Percentiles rank a stretch among this genome's conserved stretches.
These are phyloP conservation scores for Vicugna pacos DNA, from an alignment of 2,113 vertebrate genomes.

Conservation along the genomic window DNA sequence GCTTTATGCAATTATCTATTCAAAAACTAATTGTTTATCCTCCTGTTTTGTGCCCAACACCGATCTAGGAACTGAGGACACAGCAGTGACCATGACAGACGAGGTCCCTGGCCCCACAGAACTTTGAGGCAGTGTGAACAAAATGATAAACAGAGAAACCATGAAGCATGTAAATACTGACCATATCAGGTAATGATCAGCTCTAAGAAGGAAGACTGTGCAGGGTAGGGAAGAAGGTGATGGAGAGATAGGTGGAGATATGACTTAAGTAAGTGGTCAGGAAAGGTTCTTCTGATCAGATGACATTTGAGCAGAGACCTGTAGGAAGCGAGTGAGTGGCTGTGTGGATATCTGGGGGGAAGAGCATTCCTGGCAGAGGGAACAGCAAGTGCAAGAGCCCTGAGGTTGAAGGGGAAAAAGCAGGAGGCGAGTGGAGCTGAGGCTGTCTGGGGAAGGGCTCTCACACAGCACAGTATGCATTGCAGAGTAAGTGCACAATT, in stretches of 20 bases:
- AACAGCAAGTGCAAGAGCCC: neutral
- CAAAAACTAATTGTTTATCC: neutral
- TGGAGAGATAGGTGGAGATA: neutral
- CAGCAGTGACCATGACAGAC: neutral
- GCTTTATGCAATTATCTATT: neutral
- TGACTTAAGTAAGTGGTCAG: neutral
- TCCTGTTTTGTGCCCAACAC: neutral
- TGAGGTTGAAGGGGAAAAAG: neutral
- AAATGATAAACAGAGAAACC: neutral
- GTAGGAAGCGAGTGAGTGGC: neutral
- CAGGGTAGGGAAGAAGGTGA: too few relatives aligned
- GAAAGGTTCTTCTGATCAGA: neutral
- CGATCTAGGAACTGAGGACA: accelerated
- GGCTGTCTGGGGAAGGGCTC: too few relatives aligned
- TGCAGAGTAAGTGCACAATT: accelerated
- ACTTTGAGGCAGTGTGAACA: neutral
- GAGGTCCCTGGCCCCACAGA: neutral
- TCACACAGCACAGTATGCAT: accelerated
- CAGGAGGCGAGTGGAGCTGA: neutral
- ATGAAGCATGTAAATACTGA: neutral
- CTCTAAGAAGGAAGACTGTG: neutral
- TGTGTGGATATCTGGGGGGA: accelerated
- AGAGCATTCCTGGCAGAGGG: neutral
- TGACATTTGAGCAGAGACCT: neutral
- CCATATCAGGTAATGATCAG: neutral